These are phyloP conservation scores for Scomberomorus guttatus DNA, from an alignment of 2,797 vertebrate genomes.

Conservation along the genomic window DNA sequence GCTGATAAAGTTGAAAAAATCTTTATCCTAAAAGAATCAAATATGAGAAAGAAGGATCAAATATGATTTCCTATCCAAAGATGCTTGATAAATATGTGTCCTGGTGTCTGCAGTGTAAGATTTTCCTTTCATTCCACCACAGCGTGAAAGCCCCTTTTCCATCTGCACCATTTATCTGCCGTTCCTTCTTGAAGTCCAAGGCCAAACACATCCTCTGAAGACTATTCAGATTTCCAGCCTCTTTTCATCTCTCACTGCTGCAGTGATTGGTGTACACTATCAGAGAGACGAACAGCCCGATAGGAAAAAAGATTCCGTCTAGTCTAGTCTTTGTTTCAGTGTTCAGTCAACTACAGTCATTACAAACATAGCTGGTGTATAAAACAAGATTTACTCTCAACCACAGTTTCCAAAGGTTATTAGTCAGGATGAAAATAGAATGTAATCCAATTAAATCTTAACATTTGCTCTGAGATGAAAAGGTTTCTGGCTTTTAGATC, in stretches of 20 bases:
- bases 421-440: conserved; percentile 6
- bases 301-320: conserved; percentile 1
- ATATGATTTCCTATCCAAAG: conserved; percentile 3
- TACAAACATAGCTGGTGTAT: neutral
- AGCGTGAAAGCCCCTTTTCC: neutral
- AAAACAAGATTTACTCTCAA: conserved; percentile 5
- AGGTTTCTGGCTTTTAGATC: conserved; percentile 8
- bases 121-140: neutral
- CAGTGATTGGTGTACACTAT: neutral
- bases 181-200: neutral
- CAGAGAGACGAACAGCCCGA: neutral
- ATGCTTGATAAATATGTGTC: neutral
- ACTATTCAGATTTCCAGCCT: neutral
- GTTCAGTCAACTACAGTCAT: neutral
- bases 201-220: neutral
- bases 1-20: neutral
- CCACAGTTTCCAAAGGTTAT: neutral
- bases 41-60: neutral
- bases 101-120: neutral
- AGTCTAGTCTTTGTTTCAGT: neutral
- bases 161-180: neutral
- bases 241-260: conserved; percentile 5
- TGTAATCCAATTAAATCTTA: conserved; percentile 11
- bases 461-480: neutral
- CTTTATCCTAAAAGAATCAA: neutral